phyloP scores from a whole-genome alignment of 35 echinoderm and acorn worm species.

The Ophiothrix spiculata region DNA sequence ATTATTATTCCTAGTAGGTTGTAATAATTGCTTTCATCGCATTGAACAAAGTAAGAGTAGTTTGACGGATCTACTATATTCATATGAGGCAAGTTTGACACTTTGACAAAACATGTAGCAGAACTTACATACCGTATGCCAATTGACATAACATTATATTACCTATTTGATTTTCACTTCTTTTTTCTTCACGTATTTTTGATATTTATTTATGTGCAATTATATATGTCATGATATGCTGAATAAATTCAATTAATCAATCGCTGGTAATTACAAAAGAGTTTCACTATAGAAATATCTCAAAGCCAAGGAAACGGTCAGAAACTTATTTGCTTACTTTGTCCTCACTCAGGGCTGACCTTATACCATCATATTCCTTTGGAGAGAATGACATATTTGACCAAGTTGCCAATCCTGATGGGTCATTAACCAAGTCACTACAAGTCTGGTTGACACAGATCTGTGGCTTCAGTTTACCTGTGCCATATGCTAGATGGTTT shows the following conservation, averaged over 20 bases:
- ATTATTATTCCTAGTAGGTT: no score
- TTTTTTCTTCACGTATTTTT: background rate
- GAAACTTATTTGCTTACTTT: background rate
- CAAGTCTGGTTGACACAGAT: slow-evolving; percentile 49
- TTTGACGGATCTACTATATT: no score
- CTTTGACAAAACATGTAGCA: background rate
- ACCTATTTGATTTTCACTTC: background rate
- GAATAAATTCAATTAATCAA: no score
- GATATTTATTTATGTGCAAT: background rate
- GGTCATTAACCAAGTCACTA: slow-evolving; percentile 34
- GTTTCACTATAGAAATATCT: no score
- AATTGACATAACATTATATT: no score
- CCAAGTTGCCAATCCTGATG: slow-evolving; percentile 71
- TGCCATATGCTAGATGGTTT: slow-evolving; percentile 75
- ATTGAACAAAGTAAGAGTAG: no score
- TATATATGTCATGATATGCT: background rate
- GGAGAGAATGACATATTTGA: slow-evolving; percentile 84
- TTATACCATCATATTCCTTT: slow-evolving; percentile 83
- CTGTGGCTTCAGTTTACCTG: slow-evolving; percentile 64
- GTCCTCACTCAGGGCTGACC: slow-evolving; percentile 58
- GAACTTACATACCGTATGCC: no score
- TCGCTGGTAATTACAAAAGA: no score
- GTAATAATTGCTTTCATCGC: no score
- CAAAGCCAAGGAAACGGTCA: no score
- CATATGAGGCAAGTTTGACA: no score